phyloP scores from a whole-genome alignment of 1,140 invertebrate species.

The Hyphantria cunea region DNA sequence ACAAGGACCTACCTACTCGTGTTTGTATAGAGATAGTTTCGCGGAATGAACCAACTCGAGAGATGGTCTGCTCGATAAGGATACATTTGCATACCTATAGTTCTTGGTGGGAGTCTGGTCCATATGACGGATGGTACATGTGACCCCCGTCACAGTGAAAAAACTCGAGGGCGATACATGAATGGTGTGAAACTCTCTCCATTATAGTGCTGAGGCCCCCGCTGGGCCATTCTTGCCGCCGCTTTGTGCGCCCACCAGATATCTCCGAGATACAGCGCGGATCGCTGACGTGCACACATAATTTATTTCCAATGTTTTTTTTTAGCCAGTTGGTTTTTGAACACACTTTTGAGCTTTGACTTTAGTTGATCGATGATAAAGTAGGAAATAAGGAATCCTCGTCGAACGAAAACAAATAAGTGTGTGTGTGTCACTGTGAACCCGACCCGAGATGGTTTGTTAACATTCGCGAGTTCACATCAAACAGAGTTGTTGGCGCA shows the following conservation, averaged over 20 bases:
- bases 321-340: slow-evolving; percentile 56
- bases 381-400: slow-evolving; percentile 33
- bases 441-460: background rate
- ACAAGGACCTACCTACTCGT: no score
- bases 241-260: slow-evolving; percentile 55
- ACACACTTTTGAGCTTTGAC: slow-evolving; percentile 36
- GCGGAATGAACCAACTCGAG: no score
- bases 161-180: slow-evolving; percentile 54
- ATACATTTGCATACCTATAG: slow-evolving; percentile 18
- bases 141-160: slow-evolving; percentile 59
- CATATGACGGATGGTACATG: slow-evolving; percentile 52
- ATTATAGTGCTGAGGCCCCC: slow-evolving; percentile 57
- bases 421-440: slow-evolving; percentile 19
- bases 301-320: slow-evolving; percentile 70
- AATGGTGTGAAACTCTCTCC: slow-evolving; percentile 67
- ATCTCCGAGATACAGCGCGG: slow-evolving; percentile 33
- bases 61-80: background rate
- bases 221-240: slow-evolving; percentile 56
- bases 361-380: slow-evolving; percentile 48
- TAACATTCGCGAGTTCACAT: slow-evolving; percentile 4
- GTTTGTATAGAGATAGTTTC: no score
- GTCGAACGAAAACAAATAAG: slow-evolving; percentile 44
- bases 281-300: slow-evolving; percentile 61
- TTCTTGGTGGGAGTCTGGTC: slow-evolving; percentile 39
- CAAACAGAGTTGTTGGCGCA: slow-evolving; percentile 33